Base-by-base conservation (phyloP, 2,113 vertebrate species). In the Carassius auratus region DNA sequence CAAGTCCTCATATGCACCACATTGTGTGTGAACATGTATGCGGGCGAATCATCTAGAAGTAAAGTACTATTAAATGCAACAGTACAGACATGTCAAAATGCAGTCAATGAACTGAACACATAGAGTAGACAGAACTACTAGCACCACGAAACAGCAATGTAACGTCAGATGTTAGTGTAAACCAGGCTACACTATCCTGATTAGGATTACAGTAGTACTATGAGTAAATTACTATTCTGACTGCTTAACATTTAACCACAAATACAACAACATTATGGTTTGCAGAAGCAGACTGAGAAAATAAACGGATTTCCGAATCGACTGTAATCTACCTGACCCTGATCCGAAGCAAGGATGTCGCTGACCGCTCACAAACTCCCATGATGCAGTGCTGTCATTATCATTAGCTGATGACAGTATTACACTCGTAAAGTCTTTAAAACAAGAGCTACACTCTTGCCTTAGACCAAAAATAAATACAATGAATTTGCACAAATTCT, bases 301-400 rank as follows among this genome's bases (percentile, higher is more conserved):
- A 38, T 86, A 81, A 89, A 85, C 2, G 30, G 84, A 83, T 86
- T 87, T 75, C 33, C n/a, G 10, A 45, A 48, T 23, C 55, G 68
- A 81, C 13, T 21, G 76, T 89, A 89, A 87, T 90, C 82, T 73
- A 73, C 82, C 79, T 90, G 88, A 87, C 86, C 84, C 82, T 86
- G 83, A 87, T 86, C 81, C 68, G 68, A 83, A 19, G 21, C 13
- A 79, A 6, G 33, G 48, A 76, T 55, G 68, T 23, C 52, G 30
- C 78, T 26, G 55, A 78, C 45, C 19, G 8, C 13, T 21, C 19
- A 77, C 59, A 17, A 59, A 1, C 42, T 21, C 52, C 48, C 62
- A 76, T 81, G 38, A 5, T 69, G 17, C 83, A 33, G 8, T 76
- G 52, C 17, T 30, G 48, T 5, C 30, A 30, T 30, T 38, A 5